A percentile compares a stretch with the other conserved stretches of the same genome.
phyloP scores from a whole-genome alignment of 2,113 vertebrate species.

The Proteles cristata region DNA sequence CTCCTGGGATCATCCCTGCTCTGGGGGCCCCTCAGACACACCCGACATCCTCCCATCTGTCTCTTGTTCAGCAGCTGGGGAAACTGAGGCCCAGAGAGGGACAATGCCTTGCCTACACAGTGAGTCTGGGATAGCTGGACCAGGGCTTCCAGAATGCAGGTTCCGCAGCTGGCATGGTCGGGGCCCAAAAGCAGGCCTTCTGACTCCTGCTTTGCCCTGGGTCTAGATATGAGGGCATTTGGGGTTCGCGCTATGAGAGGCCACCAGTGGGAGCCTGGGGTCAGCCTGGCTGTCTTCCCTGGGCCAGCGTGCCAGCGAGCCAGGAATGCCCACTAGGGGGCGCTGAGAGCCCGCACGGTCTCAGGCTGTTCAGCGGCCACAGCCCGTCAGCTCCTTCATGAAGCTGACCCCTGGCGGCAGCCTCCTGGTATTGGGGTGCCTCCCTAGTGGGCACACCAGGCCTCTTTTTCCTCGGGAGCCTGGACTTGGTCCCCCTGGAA shows the following conservation, averaged over 20 bases:
- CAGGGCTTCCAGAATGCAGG: no score
- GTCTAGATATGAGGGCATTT: rapidly evolving
- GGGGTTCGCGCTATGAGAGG: not conserved
- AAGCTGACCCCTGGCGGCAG: not conserved
- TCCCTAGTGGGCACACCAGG: no score
- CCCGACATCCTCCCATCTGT: not conserved
- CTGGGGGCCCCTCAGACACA: not conserved
- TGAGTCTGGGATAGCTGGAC: not conserved
- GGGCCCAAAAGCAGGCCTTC: not conserved
- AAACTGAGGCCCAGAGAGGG: not conserved
- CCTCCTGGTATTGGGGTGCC: not conserved
- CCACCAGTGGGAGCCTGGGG: not conserved
- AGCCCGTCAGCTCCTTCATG: rapidly evolving
- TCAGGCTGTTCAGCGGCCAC: rapidly evolving
- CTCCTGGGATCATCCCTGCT: not conserved
- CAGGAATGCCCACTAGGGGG: not conserved
- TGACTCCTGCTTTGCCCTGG: not conserved
- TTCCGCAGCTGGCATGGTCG: not conserved
- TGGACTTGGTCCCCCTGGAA: not conserved
- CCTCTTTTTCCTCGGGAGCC: not conserved
- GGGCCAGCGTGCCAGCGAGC: rapidly evolving
- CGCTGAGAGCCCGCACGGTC: rapidly evolving
- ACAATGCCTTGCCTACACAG: not conserved
- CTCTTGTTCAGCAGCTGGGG: not conserved
- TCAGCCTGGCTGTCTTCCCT: not conserved